Evolutionary conservation across 2,797 vertebrate genomes (phyloP).

Genomic region (Tapera naevia): DNA sequence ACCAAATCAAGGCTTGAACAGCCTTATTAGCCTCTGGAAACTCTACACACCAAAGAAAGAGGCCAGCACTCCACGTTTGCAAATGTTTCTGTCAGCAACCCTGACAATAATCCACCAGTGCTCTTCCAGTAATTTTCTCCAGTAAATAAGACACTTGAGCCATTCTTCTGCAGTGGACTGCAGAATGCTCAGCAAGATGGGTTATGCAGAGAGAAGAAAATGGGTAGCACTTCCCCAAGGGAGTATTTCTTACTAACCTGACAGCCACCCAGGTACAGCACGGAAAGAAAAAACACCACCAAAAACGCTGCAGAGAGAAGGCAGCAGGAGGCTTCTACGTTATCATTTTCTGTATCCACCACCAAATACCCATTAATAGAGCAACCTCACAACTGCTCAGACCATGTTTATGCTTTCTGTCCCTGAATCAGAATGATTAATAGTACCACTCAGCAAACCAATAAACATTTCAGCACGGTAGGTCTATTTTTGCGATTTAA

Average conservation of each 20-base stretch:
- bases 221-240: not conserved
- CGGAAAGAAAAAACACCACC: not conserved
- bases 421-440: not conserved
- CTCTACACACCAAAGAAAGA: not conserved
- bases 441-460: not conserved
- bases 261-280: not conserved
- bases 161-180: rapidly evolving
- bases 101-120: not conserved
- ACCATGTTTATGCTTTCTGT: not conserved
- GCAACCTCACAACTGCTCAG: not conserved
- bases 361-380: not conserved
- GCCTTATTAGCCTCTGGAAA: not conserved
- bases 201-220: not conserved
- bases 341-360: not conserved
- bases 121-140: not conserved
- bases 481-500: not conserved
- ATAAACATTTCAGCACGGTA: not conserved
- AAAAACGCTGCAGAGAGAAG: not conserved
- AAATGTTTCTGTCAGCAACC: not conserved
- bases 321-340: not conserved
- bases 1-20: not conserved
- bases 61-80: not conserved
- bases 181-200: not conserved
- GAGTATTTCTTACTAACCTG: not conserved
- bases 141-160: not conserved